phyloP scores from a whole-genome alignment of 2,888 invertebrate genomes.

The Coenonympha arcania region DNA sequence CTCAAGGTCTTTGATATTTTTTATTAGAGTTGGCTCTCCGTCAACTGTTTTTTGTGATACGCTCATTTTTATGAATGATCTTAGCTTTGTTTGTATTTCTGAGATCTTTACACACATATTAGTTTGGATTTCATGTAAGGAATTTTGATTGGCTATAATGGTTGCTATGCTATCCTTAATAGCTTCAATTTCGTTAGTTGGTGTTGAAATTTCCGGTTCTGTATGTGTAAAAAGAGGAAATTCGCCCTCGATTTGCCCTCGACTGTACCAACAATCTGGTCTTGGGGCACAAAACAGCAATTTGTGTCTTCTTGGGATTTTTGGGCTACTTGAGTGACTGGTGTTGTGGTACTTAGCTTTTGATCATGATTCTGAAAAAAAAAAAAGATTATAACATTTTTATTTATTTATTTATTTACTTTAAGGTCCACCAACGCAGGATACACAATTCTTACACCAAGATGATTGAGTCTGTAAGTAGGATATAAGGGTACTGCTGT shows the following conservation, averaged over 20 bases:
- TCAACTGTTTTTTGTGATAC: slow-evolving; percentile 2
- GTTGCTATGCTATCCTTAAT: slow-evolving; percentile 1
- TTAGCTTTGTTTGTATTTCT: slow-evolving; percentile 1
- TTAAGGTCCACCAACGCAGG: too few species aligned
- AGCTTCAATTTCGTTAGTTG: too few species aligned
- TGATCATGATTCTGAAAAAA: slow-evolving; percentile 1
- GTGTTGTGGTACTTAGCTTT: slow-evolving; percentile 2
- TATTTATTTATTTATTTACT: slow-evolving; percentile 2
- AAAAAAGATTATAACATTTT: slow-evolving; percentile 1
- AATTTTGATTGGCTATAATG: slow-evolving; percentile 1
- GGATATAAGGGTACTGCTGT: too few species aligned
- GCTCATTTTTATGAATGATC: slow-evolving; percentile 3
- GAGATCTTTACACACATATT: slow-evolving; percentile 1
- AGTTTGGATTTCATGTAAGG: slow-evolving; percentile 3
- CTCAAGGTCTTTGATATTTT: slow-evolving; percentile 3
- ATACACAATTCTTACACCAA: too few species aligned
- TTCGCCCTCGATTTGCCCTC: not conserved
- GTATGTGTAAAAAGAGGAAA: slow-evolving; percentile 3
- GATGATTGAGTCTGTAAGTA: too few species aligned
- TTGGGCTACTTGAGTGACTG: slow-evolving; percentile 3
- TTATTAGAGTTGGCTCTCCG: slow-evolving; percentile 1
- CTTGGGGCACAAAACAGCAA: too few species aligned
- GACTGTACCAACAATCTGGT: slow-evolving; percentile 3
- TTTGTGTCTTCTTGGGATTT: too few species aligned
- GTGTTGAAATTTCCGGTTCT: too few species aligned